Evolutionary conservation across 2,113 vertebrate species (phyloP), one percentile per base, ranked within the genome.

Genomic region (Labeo catla): DNA sequence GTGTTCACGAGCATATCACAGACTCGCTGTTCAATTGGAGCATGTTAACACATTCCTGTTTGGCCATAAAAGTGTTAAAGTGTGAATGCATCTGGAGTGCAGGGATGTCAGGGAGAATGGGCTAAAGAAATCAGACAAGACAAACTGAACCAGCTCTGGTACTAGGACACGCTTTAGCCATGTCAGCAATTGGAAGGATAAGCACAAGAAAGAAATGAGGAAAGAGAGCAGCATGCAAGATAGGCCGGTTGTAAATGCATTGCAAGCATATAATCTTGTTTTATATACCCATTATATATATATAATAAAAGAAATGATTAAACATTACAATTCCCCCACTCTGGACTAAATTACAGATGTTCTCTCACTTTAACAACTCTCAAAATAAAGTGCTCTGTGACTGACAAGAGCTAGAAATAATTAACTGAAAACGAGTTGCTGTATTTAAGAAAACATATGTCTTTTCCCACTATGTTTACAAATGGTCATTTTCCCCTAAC

Each of bases 151-250:
- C 36, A 79, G 21, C 34, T 39, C 13, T 77, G 21, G 61, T 57
- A 11, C 8, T 43, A 16, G 80, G 80, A 66, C 28, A 36, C 5
- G 1, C 19, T 76, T 39, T 15, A 57, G 72, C 72, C 6, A 45
- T 68, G 59, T 87, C 86, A 83, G 49, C 72, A 57, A 65, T 61
- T 66, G 9, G 39, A 49, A 47, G n/a, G 77, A 39, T 11, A 80
- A 49, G 47, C 76, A 80, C n/a, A 12, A 21, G 85, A 86, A 87
- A 84, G 88, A 74, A 47, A 28, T 21, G 34, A 68, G 47, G 23
- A 36, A 50, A 76, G 70, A 39, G 68, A 43, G n/a, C 9, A 76
- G 52, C 4, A 59, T 21, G 47, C 23, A 16, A 49, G 49, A 84
- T 39, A 8, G 66, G 28, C 34, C 66, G 34, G 63, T 66, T 66